Base-by-base conservation (phyloP, 2,888 invertebrate species). In the Drosophila mercatorum region DNA sequence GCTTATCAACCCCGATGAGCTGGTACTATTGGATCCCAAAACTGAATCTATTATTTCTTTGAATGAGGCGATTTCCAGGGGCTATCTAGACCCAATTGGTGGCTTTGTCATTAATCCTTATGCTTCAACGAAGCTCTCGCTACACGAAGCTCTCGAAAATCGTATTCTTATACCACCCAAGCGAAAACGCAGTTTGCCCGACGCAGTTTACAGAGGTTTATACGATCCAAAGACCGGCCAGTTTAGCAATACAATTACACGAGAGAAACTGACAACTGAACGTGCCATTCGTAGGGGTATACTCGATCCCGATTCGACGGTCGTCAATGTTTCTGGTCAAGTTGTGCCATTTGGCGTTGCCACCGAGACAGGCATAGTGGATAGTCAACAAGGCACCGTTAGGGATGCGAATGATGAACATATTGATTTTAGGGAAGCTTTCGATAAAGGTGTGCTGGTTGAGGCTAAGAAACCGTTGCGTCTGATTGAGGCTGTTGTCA, bases 161-260 rank as follows among this genome's bases (percentile, higher is more conserved):
- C 97, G 97, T 34, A 93, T 97, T 38, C 95, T 97, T 58, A 94
- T 97, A 7, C 96, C 97, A 10, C 96, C 97, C 46, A 96, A 97
- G 91, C 95, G 96, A 60, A 96, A 96, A 92, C 95, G 97, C 75
- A 97, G 97, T 70, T 94, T 98, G 36, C 96, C 97, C 0, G 97
- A 97, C 93, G 98, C 98, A 2, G 96, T 98, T n/a, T 96, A 96
- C 88, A 96, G 97, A 93, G 97, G 97, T n/a, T 95, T 97, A 75
- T 98, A 97, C 90, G 97, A 98, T 93, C 96, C 96, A 0, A 95
- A 95, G 83, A 95, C 96, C 41, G 97, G 98, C 53, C 95, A 96
- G 89, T 96, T 97, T 90, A 95, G 95, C 43, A 96, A 96, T 91
- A 96, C 97, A 3, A 94, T 95, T 85, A 96, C 95, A n/a, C 95